phyloP scores from a whole-genome alignment of 2,797 vertebrate species.

The Heterohyrax brucei region DNA sequence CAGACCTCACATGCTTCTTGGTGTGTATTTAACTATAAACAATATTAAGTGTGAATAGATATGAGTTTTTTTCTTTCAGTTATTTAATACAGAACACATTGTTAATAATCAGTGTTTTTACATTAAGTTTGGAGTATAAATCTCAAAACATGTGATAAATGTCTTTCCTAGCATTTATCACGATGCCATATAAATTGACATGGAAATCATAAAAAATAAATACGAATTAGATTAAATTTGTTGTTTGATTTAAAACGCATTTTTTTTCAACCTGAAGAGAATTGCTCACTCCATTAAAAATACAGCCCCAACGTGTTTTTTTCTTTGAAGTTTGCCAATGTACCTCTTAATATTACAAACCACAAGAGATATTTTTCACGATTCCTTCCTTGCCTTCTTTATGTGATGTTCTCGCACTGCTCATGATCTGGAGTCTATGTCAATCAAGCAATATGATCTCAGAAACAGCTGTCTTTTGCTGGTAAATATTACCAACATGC shows the following conservation, averaged over 20 bases:
- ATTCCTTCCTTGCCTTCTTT: background rate
- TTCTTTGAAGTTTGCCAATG: background rate
- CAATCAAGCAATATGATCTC: background rate
- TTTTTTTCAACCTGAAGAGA: background rate
- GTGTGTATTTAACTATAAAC: background rate
- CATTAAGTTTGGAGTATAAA: background rate
- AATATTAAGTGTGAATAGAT: background rate
- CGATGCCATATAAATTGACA: background rate
- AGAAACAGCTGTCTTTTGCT: background rate
- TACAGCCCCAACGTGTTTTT: background rate
- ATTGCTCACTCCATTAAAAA: background rate
- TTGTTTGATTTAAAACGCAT: background rate
- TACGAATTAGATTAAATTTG: background rate
- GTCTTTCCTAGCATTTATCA: background rate
- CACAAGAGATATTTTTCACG: background rate
- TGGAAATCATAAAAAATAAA: slow-evolving; percentile 1
- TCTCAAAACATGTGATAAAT: slow-evolving; percentile 48
- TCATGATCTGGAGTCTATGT: background rate
- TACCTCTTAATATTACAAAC: background rate
- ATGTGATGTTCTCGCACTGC: background rate
- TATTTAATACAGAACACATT: background rate
- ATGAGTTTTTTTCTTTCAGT: background rate
- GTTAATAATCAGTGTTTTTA: background rate
- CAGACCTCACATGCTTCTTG: no score
- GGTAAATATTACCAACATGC: background rate